Percentiles rank a stretch among this genome's conserved stretches.
Conservation (phyloP, 1,140 invertebrate species). For the Drosophila erecta region DNA sequence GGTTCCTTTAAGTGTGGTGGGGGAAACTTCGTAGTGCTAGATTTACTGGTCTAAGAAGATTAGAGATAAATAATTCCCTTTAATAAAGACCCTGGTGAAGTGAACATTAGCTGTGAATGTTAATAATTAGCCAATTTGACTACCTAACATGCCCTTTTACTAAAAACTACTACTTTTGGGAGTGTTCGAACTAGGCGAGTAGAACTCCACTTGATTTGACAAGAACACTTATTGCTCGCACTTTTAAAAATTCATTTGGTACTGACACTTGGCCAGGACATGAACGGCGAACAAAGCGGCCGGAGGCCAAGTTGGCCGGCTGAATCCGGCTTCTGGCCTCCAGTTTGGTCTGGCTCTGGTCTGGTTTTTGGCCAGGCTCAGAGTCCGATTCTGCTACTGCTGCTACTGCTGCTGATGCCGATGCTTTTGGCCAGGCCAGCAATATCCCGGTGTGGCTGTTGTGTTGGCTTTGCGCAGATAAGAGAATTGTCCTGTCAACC, state of each 20-base stretch:
- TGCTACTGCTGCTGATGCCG: neutral
- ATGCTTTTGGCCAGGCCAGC: slow-evolving; percentile 26
- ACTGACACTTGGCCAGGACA: slow-evolving; percentile 41
- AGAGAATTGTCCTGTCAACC: slow-evolving; percentile 85
- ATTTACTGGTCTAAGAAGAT: neutral
- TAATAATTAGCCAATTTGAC: no score
- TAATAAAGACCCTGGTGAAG: no score
- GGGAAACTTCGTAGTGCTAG: neutral
- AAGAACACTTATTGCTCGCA: slow-evolving; percentile 28
- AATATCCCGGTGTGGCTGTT: slow-evolving; percentile 65
- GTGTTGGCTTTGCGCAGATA: slow-evolving; percentile 84
- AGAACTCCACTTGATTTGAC: slow-evolving; percentile 19
- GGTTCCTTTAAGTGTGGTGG: neutral
- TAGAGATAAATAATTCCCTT: no score
- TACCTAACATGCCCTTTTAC: no score
- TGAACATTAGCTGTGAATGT: no score
- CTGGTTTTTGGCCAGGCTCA: slow-evolving; percentile 36
- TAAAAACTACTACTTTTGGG: neutral
- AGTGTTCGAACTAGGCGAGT: neutral
- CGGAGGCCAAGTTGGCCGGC: slow-evolving; percentile 12
- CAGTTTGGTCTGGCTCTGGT: slow-evolving; percentile 40
- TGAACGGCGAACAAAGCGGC: slow-evolving; percentile 44
- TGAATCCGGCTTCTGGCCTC: slow-evolving; percentile 29
- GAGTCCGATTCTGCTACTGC: slow-evolving; percentile 1
- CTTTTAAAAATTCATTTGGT: slow-evolving; percentile 76